These are phyloP conservation scores for Cydia pomonella DNA, from an alignment of 1,140 invertebrate species.

Conservation along the genomic window DNA sequence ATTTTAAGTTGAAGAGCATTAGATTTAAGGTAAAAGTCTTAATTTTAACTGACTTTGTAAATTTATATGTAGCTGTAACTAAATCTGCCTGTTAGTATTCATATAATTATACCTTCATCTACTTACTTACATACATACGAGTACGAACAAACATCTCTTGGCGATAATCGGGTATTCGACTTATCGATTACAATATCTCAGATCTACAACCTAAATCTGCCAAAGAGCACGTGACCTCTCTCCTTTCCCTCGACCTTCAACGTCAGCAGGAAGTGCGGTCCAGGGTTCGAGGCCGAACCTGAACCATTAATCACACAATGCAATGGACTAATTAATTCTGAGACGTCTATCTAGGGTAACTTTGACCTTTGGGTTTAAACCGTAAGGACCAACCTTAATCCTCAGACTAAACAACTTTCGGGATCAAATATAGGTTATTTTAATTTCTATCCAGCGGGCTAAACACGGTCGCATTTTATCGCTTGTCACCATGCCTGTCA, in stretches of 20 bases:
- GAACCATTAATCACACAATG: background rate
- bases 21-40: no score
- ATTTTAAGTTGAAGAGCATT: no score
- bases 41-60: no score
- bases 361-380: background rate
- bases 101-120: no score
- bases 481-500: no score
- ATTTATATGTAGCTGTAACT: no score
- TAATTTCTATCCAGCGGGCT: background rate
- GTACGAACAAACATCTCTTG: no score
- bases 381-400: background rate
- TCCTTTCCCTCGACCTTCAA: conserved; percentile 22
- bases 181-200: no score
- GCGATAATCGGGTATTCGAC: no score
- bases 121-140: no score
- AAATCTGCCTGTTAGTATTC: no score
- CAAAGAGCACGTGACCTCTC: background rate
- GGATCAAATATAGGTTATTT: background rate
- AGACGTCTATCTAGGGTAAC: background rate
- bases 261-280: conserved; percentile 3
- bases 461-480: no score
- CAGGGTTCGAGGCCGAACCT: conserved; percentile 26
- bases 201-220: background rate
- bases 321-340: background rate
- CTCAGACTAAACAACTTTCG: background rate